Evolutionary conservation across 2,888 invertebrate genomes (phyloP), one percentile per base, ranked within the genome.

Genomic region (Eremobia ochroleuca): DNA sequence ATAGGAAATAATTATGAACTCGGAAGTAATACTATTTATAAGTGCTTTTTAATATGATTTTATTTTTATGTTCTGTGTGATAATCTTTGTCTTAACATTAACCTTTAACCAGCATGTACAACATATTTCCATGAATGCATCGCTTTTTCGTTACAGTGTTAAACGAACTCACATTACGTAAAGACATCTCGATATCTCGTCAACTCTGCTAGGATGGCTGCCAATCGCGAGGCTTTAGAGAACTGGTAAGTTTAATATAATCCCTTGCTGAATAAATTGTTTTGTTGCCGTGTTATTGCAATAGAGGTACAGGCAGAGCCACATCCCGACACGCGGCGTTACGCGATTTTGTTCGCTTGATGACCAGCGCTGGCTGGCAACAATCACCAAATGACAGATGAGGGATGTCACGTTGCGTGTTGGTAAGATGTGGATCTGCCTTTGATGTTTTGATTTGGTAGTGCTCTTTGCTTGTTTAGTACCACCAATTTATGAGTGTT

Each of bases 111-210:
- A 84, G 84, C 84, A 84, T 81, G 84, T 84, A 73, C 46, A 64
- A 81, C 81, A 75, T 84, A 81, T 81, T 84, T 84, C 84, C 84
- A 84, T 84, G 84, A 84, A 84, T 84, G 84, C 84, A 84, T 84
- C 84, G 84, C 84, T 84, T 84, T 84, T 77, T 84, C 84, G 82
- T 84, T 84, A 78, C 84, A 84, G 84, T 84, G 83, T 81, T 83
- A 78, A 83, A 81, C 34, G 83, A 84, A 84, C 84, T 84, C 81
- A 78, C 81, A 84, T 84, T 81, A 62, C 84, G 72, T 84, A 81
- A 84, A 84, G 84, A 79, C 84, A 84, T 84, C 84, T 75, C 83
- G 25, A 78, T 84, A 81, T 79, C 82, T 69, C 82, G 79, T 70
- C 82, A 69, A 82, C 81, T 77, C 83, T 75, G 73, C 81, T 81